These are phyloP conservation scores for Caenorhabditis sp. DNA, from an alignment of 2,888 invertebrate genomes.

Conservation along the genomic window DNA sequence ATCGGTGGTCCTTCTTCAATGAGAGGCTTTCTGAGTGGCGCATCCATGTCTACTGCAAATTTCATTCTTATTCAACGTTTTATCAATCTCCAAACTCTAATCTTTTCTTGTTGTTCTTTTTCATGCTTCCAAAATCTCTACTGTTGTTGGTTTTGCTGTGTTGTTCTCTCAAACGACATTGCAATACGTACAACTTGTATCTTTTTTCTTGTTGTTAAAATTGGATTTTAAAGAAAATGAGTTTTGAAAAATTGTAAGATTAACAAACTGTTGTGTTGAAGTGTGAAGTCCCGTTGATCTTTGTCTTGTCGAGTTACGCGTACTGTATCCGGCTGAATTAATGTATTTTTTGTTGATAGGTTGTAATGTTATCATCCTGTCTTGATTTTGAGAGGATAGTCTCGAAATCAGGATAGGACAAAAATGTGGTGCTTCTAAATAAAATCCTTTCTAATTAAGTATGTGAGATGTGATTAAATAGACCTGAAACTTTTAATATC, in stretches of 20 bases:
- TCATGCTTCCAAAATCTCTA: slow-evolving; percentile 6
- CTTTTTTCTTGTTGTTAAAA: too few species aligned
- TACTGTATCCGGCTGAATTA: slow-evolving; percentile 64
- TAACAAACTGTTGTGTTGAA: slow-evolving; percentile 38
- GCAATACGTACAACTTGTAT: slow-evolving; percentile 20
- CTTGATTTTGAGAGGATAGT: too few species aligned
- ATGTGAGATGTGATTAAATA: too few species aligned
- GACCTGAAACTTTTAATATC: too few species aligned
- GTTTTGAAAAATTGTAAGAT: not conserved
- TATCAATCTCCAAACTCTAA: not conserved
- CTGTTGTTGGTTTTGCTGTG: slow-evolving; percentile 34
- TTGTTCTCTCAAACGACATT: slow-evolving; percentile 1
- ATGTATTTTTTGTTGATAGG: not conserved
- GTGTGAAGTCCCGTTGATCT: slow-evolving; percentile 68
- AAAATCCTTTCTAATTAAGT: too few species aligned
- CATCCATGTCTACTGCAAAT: not conserved
- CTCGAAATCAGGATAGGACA: too few species aligned
- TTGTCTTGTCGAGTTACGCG: slow-evolving; percentile 62
- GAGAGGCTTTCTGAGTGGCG: not conserved
- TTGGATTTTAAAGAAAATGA: slow-evolving; percentile 14
- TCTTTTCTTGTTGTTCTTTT: not conserved
- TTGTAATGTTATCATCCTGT: too few species aligned
- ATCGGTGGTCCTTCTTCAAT: not conserved
- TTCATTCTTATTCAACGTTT: not conserved
- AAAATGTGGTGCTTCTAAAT: too few species aligned